phyloP scores from a whole-genome alignment of 2,797 vertebrate species.

The Gouania willdenowi region DNA sequence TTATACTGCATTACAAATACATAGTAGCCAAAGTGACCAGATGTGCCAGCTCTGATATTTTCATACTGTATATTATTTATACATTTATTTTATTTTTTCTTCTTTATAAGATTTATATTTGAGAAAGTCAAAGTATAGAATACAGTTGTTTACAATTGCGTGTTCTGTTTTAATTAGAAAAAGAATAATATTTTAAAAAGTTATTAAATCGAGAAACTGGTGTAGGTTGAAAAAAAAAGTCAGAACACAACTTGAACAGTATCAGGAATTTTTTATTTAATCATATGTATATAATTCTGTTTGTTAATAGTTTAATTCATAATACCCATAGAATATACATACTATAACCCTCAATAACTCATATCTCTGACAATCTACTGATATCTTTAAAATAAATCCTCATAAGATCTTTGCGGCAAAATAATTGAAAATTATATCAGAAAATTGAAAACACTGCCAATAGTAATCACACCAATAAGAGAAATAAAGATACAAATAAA shows the following conservation, averaged over 20 bases:
- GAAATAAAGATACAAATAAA: conserved; percentile 52
- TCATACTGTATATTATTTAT: no score
- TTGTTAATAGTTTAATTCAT: conserved; percentile 79
- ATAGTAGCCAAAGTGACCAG: no score
- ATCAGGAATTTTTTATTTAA: conserved; percentile 80
- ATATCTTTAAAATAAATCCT: conserved; percentile 74
- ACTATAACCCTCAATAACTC: conserved; percentile 76
- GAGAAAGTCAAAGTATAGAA: no score
- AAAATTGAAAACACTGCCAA: conserved; percentile 66
- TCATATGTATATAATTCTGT: conserved; percentile 79
- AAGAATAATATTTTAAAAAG: no score
- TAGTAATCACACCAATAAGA: conserved; percentile 59
- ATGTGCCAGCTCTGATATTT: no score
- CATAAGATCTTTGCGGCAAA: conserved; percentile 48
- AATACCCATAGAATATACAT: conserved; percentile 81
- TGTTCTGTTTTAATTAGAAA: no score
- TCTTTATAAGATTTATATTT: no score
- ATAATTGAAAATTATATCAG: conserved; percentile 26
- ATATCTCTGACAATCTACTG: conserved; percentile 70
- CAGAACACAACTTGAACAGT: conserved; percentile 51
- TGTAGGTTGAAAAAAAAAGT: neutral
- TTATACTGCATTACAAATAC: no score
- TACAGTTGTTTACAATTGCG: no score
- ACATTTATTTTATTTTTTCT: no score
- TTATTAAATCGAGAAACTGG: no score